A percentile compares a stretch with the other conserved stretches of the same genome.
Conservation (phyloP, 2,888 invertebrate species). For the Meteorus colon region DNA sequence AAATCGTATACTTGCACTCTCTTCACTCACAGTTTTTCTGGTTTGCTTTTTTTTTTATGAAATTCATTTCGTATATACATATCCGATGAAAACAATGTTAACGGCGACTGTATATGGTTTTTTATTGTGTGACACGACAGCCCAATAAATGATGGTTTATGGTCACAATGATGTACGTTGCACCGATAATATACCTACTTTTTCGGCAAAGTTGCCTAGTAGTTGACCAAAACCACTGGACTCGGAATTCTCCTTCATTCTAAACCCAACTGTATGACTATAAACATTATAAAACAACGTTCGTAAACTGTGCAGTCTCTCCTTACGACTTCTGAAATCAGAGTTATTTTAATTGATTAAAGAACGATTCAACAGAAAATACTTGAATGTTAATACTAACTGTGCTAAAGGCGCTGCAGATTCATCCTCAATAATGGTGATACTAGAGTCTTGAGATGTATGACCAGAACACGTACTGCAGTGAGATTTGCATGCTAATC, state of each 20-base stretch:
- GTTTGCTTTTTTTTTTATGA: background rate
- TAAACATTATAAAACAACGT: slow-evolving; percentile 77
- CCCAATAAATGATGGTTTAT: slow-evolving; percentile 39
- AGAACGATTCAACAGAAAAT: slow-evolving; percentile 8
- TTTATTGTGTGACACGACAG: slow-evolving; percentile 15
- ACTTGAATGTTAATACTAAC: slow-evolving; percentile 52
- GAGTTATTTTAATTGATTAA: slow-evolving; percentile 11
- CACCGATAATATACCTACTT: slow-evolving; percentile 75
- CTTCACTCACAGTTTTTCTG: slow-evolving; percentile 35
- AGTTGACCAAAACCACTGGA: slow-evolving; percentile 74
- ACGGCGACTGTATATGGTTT: slow-evolving; percentile 4
- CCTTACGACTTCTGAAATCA: slow-evolving; percentile 73
- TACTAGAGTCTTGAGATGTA: slow-evolving; percentile 72
- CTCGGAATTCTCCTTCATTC: slow-evolving; percentile 75
- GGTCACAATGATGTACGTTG: slow-evolving; percentile 71
- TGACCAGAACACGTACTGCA: slow-evolving; percentile 68
- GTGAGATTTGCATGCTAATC: slow-evolving; percentile 59
- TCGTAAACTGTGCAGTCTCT: slow-evolving; percentile 75
- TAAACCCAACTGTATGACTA: slow-evolving; percentile 75
- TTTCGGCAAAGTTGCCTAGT: slow-evolving; percentile 77
- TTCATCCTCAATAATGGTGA: slow-evolving; percentile 73
- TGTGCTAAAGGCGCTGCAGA: slow-evolving; percentile 58
- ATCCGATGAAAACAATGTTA: slow-evolving; percentile 38
- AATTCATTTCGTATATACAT: slow-evolving; percentile 1
- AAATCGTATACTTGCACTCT: slow-evolving; percentile 61